Base-by-base conservation (phyloP, 2,888 invertebrate species). In the Lochmaea capreae region DNA sequence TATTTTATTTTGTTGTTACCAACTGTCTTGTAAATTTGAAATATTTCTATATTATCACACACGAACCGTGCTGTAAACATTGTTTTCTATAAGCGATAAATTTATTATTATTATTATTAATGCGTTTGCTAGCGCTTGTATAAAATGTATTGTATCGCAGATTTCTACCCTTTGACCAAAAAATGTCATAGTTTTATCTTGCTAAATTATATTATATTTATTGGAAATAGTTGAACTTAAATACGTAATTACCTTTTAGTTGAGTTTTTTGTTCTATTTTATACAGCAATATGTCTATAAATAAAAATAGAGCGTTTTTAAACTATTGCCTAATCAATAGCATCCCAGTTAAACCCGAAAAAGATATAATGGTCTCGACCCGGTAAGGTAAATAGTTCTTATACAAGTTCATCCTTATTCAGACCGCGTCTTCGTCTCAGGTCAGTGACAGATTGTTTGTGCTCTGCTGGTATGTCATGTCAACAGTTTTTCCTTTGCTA, bases 401-500 rank as follows among this genome's bases (percentile, higher is more conserved):
- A 43, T 63, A 61, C 62, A 54, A 62, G 68, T 67, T 59, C 46
- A 58, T 75, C 76, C 57, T 69, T 46, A 84, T 83, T 81, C 84
- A 73, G 71, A 75, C 72, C 84, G 83, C 84, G 84, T 83, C 81
- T 78, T 75, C 77, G 78, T 83, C 82, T 84, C 83, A 80, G 84
- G 84, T 84, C 84, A 84, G 79, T 84, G 84, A 84, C 84, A 84
- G 84, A 84, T 84, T 84, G 83, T 81, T 81, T 79, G 82, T 81
- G 81, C 83, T 81, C 81, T 81, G 83, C 78, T 81, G 83, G 82
- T 81, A 82, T 83, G 83, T 82, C 81, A 80, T 79, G 79, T 80
- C 79, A 79, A 81, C 79, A 79, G 80, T 82, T 83, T 81, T 81
- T 81, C 80, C 33, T 79, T 73, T 62, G 66, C 57, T 75, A 73